A percentile compares a stretch with the other conserved stretches of the same genome.
These are phyloP conservation scores for Alca torda DNA, from an alignment of 2,797 vertebrate species.

Conservation along the genomic window DNA sequence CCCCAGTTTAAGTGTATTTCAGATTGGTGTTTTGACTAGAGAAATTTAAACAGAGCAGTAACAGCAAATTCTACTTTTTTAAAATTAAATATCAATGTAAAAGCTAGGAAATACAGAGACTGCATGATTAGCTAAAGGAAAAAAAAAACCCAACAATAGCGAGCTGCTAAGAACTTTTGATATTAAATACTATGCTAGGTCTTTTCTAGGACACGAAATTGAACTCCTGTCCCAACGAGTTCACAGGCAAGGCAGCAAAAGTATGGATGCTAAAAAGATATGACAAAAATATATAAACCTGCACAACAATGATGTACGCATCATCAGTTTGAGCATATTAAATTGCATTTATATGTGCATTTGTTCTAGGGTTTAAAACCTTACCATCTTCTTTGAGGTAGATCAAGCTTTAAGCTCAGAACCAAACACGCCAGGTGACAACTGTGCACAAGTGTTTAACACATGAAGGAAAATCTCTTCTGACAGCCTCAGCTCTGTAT, in stretches of 20 bases:
- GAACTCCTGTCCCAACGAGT: background rate
- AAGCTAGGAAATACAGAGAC: background rate
- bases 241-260: background rate
- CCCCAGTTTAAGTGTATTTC: background rate
- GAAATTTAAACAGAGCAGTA: background rate
- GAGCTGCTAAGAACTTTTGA: background rate
- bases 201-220: background rate
- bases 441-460: background rate
- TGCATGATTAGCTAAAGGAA: background rate
- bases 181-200: accelerated
- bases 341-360: background rate
- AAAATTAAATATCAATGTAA: background rate
- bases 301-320: background rate
- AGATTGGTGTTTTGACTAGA: background rate
- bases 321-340: background rate
- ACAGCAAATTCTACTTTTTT: background rate
- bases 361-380: background rate
- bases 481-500: background rate
- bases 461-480: background rate
- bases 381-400: background rate
- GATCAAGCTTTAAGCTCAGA: background rate
- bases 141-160: background rate
- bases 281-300: background rate
- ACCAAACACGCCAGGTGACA: background rate
- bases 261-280: background rate